phyloP scores from a whole-genome alignment of 1,140 invertebrate genomes.

The Drosophila pseudoananassae region DNA sequence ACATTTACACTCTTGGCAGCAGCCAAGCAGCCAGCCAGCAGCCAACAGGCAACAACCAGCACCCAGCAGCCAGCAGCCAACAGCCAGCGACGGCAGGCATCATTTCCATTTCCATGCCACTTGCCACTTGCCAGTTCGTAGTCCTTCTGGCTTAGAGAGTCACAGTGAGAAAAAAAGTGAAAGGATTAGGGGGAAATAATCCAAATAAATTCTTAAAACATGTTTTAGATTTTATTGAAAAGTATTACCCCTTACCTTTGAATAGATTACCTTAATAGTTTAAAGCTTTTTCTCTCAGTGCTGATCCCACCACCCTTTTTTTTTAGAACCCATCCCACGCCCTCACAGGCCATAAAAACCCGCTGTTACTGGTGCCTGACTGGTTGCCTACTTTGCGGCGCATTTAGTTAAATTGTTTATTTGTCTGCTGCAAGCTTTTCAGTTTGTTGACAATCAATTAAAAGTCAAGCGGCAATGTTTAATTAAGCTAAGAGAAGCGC shows the following conservation, averaged over 20 bases:
- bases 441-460: conserved; percentile 81
- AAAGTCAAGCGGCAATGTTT: conserved; percentile 78
- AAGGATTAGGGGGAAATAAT: neutral
- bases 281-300: neutral
- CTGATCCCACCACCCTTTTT: neutral
- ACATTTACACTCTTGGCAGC: conserved; percentile 74
- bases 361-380: conserved; percentile 28
- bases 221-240: neutral
- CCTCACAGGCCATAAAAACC: conserved; percentile 47
- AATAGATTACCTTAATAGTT: neutral
- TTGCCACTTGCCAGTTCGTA: conserved; percentile 48
- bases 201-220: too few species aligned
- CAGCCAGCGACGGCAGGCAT: conserved; percentile 56
- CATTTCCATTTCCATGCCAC: conserved; percentile 66
- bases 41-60: neutral
- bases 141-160: conserved; percentile 37
- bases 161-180: neutral
- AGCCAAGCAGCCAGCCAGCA: neutral
- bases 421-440: conserved; percentile 62
- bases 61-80: neutral
- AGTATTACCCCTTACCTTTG: neutral
- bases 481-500: conserved; percentile 78
- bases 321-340: neutral
- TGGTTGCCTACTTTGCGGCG: conserved; percentile 76
- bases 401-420: conserved; percentile 83